Evolutionary conservation across 1,140 invertebrate species (phyloP).

Genomic region (Dryas iulia): DNA sequence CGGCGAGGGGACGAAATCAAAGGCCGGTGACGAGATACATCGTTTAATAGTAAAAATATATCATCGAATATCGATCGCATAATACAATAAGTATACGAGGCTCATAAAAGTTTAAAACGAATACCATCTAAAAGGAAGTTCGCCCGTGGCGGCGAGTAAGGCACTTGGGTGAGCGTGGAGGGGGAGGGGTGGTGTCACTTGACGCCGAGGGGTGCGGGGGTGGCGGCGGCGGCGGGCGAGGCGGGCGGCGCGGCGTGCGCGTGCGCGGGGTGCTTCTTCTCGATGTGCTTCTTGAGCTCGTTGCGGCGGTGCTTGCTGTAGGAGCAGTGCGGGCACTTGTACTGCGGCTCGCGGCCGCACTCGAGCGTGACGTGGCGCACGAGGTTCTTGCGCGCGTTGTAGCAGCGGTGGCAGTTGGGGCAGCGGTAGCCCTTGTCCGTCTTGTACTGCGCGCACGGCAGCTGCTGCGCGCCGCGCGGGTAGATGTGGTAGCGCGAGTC

Average conservation of each 20-base stretch:
- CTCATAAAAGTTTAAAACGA: constrained; percentile 58
- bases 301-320: constrained; percentile 78
- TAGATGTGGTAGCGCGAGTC: constrained; percentile 53
- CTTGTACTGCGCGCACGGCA: constrained; percentile 72
- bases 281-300: constrained; percentile 81
- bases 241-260: no score
- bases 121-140: constrained; percentile 68
- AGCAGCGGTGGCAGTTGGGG: constrained; percentile 80
- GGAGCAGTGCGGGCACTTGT: constrained; percentile 83
- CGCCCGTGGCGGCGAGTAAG: constrained; percentile 50
- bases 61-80: constrained; percentile 61
- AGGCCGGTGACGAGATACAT: constrained; percentile 46
- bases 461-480: constrained; percentile 41
- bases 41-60: constrained; percentile 72
- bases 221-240: constrained; percentile 22
- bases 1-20: constrained; percentile 47
- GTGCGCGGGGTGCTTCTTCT: constrained; percentile 74
- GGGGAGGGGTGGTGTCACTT: constrained; percentile 15
- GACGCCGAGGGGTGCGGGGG: constrained; percentile 25
- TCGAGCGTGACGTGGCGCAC: constrained; percentile 84
- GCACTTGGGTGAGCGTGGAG: constrained; percentile 29
- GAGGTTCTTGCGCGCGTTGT: constrained; percentile 82
- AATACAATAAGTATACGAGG: constrained; percentile 61
- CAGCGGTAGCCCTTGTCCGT: constrained; percentile 73
- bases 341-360: constrained; percentile 85